Percentiles rank a stretch among this genome's conserved stretches.
phyloP scores from a whole-genome alignment of 2,888 invertebrate species.

The Scaptodrosophila latifasciaeformis region DNA sequence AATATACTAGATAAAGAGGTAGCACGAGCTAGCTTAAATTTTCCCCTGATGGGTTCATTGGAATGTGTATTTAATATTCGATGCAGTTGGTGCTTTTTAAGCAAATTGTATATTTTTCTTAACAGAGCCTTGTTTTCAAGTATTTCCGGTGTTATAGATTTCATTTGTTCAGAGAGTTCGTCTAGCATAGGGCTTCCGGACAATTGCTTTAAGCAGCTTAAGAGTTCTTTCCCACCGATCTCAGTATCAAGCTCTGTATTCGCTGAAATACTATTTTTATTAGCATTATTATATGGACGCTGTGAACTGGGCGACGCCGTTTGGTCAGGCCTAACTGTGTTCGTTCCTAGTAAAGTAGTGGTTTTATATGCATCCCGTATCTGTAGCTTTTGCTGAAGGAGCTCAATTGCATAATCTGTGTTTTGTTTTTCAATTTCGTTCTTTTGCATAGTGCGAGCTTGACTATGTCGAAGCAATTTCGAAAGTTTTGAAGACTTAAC shows the following conservation, averaged over 20 bases:
- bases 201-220: conserved; percentile 52
- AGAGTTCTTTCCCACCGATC: too few relatives aligned
- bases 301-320: conserved; percentile 69
- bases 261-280: not conserved
- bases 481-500: conserved; percentile 46
- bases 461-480: conserved; percentile 21
- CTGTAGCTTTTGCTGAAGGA: conserved; percentile 62
- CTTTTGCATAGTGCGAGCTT: conserved; percentile 42
- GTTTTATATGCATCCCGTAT: conserved; percentile 64
- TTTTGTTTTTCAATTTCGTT: conserved; percentile 38
- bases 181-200: conserved; percentile 37
- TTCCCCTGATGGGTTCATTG: conserved; percentile 37
- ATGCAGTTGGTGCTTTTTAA: conserved; percentile 72
- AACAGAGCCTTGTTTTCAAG: conserved; percentile 84
- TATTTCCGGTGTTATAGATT: conserved; percentile 83
- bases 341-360: conserved; percentile 61
- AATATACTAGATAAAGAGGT: conserved; percentile 54
- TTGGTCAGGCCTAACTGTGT: conserved; percentile 70
- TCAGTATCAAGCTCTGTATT: too few relatives aligned
- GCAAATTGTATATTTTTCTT: conserved; percentile 75
- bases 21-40: conserved; percentile 42
- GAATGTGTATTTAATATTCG: conserved; percentile 65
- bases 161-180: conserved; percentile 72
- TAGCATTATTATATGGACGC: conserved; percentile 46
- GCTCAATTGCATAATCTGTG: conserved; percentile 60